Evolutionary conservation across 2,888 invertebrate species (phyloP), one percentile per base, ranked within the genome.

Genomic region (Pheosia gnoma): DNA sequence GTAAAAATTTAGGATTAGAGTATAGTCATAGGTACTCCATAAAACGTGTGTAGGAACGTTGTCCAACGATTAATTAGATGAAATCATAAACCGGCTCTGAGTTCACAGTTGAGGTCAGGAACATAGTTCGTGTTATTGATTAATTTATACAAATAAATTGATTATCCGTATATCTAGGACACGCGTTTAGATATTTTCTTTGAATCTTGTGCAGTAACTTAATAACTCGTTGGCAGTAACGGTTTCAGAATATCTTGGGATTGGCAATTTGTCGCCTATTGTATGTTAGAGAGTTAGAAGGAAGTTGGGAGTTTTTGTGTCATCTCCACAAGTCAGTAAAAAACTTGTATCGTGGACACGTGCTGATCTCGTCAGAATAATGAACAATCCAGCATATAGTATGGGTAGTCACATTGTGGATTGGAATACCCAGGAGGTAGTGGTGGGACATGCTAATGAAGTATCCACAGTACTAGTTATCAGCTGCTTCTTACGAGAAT

Each of bases 261-360:
- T 81, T 79, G 82, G 70, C 78, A 81, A 83, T 84, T 80, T 74
- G 68, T 70, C 63, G 71, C 62, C 69, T 70, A 78, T 80, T 80
- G 79, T 78, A 56, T 58, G 63, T 62, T 55, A 59, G 53, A 69
- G 25, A 25, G 25, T 25, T 67, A 66, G 67, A 68, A 63, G 67
- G 55, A 52, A 61, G 63, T 57, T 60, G 61, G 53, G 58, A 38
- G 60, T 66, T 67, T 73, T 75, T 71, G 59, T 62, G 60, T 13
- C 53, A 58, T 49, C 47, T 36, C 25, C 58, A 43, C 43, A n/a
- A 56, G 36, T 60, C 37, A 6, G 52, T 25, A 62, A 74, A 70
- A 68, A 63, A 54, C 41, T 61, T 61, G 58, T 52, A 49, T 49
- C 36, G 52, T 66, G 55, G 62, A 49, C 53, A 49, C 47, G 55